phyloP scores from a whole-genome alignment of 2,797 vertebrate species.

The Chelidonichthys spinosus region DNA sequence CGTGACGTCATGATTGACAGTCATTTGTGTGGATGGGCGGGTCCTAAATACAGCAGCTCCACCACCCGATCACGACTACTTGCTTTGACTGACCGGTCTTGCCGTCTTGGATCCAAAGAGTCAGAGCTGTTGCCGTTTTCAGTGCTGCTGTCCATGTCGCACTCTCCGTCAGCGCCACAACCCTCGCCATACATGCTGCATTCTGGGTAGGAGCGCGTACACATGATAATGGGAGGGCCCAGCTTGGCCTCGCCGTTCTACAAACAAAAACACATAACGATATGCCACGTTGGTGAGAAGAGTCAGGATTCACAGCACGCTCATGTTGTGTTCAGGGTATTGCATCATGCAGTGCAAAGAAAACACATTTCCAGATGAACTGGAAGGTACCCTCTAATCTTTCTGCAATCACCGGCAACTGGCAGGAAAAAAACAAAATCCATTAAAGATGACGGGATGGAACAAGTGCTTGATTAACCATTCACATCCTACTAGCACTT shows the following conservation, averaged over 20 bases:
- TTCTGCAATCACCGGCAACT: neutral
- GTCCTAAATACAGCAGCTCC: neutral
- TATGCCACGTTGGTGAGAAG: neutral
- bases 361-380: neutral
- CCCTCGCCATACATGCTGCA: slow-evolving; percentile 33
- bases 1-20: no score
- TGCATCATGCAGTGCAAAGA: neutral
- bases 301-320: neutral
- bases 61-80: neutral
- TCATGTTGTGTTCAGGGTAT: neutral
- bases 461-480: neutral
- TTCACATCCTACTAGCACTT: neutral
- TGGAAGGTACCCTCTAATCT: neutral
- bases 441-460: no score
- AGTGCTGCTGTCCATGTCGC: slow-evolving; percentile 70
- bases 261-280: neutral
- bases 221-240: slow-evolving; percentile 68
- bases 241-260: slow-evolving; percentile 71
- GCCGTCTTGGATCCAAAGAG: slow-evolving; percentile 22
- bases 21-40: neutral
- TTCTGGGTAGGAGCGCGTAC: slow-evolving; percentile 63
- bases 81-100: slow-evolving; percentile 52
- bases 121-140: slow-evolving; percentile 59
- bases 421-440: neutral
- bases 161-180: slow-evolving; percentile 52